Evolutionary conservation across 2,797 vertebrate genomes (phyloP), one percentile per base, ranked within the genome.

Genomic region (Enteromius mattozi): DNA sequence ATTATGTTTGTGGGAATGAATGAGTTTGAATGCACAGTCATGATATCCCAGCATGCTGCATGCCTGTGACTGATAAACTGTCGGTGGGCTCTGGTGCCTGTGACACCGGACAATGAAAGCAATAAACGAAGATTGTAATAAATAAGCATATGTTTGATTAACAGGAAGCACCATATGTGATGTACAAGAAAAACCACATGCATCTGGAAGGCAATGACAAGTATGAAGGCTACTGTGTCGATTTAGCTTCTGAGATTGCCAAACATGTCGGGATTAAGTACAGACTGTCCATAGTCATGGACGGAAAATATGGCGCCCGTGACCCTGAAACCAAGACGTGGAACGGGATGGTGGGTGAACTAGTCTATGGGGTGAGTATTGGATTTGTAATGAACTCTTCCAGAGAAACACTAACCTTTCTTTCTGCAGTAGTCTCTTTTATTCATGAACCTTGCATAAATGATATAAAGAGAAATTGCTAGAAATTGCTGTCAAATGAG

Each of bases 291-390:
- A 99, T 99, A 94, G 98, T 99, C 89, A 97, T 97, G 92, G 98
- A 99, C 86, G 98, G 98, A 88, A 99, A 99, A 95, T 99, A 99
- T 77, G 98, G 98, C 87, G 98, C 98, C 93, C 97, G 97, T 90
- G 98, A 99, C 95, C 97, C 98, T 56, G 98, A 99, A 94, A 99
- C 97, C 95, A 99, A 99, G 94, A 97, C 97, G 92, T 99, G 98
- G 98, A 99, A 99, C 92, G 98, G 98, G 95, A 99, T 99, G 98
- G 98, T 99, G 95, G 98, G 98, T 94, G 98, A 99, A 95, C 98
- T 99, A 93, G 98, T 99, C 93, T 99, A 99, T 94, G 98, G 98
- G 96, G 98, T 99, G 96, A 99, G 98, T 98, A 96, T 93, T 91
- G 92, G 91, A 90, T 92, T 51, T 35, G 86, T 56, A 91, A 90